A percentile compares a stretch with the other conserved stretches of the same genome.
Evolutionary conservation across 1,140 invertebrate genomes (phyloP).

Genomic region (Philopotamus ludificatus): DNA sequence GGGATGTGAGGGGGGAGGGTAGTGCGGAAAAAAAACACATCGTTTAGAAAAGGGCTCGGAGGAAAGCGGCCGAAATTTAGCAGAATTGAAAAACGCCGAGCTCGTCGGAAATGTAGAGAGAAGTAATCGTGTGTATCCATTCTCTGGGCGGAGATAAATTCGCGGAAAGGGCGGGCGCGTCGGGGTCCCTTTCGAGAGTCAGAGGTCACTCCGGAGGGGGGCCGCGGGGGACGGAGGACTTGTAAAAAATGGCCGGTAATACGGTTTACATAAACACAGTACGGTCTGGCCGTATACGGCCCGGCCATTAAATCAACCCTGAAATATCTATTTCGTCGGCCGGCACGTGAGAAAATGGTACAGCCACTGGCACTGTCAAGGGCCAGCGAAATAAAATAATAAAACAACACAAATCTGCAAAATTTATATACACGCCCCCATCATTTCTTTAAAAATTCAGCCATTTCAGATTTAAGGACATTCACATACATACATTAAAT

Average conservation of each 20-base stretch:
- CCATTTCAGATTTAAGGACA: background rate
- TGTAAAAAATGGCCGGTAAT: conserved; percentile 14
- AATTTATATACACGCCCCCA: too few relatives aligned
- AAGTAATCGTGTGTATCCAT: conserved; percentile 30
- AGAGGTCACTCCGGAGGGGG: background rate
- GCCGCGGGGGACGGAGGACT: background rate
- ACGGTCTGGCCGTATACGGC: background rate
- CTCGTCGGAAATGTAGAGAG: background rate
- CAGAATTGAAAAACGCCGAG: background rate
- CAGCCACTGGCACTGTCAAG: too few relatives aligned
- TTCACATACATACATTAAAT: background rate
- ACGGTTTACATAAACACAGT: background rate
- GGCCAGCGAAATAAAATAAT: too few relatives aligned
- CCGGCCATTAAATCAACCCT: conserved; percentile 3
- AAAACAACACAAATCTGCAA: too few relatives aligned
- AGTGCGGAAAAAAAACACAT: too few relatives aligned
- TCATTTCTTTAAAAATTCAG: too few relatives aligned
- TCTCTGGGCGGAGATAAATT: conserved; percentile 26
- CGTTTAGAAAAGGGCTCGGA: too few relatives aligned
- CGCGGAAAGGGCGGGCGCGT: background rate
- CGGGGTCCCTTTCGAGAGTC: conserved; percentile 2
- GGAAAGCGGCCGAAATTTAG: background rate
- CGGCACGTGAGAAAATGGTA: too few relatives aligned
- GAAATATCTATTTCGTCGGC: background rate
- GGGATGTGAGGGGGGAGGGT: too few relatives aligned